Base-by-base conservation (phyloP, 2,888 invertebrate species). In the Crepidodera aurea region DNA sequence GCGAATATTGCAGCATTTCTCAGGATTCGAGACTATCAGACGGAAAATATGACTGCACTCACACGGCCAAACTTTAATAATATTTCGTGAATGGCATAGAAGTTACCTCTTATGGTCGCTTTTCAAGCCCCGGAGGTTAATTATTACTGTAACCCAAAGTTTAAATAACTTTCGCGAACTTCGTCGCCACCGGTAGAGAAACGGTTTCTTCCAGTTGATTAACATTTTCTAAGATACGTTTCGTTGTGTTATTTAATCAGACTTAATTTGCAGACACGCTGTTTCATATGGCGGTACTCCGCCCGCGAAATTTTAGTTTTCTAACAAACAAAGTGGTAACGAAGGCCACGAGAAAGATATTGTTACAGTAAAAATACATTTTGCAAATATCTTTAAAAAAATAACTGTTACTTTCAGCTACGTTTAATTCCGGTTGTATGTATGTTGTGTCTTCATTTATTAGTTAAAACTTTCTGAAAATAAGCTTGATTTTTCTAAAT, bases 31-130 rank as follows among this genome's bases (percentile, higher is more conserved):
- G 64, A 66, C 63, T 53, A 65, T 67, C 66, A 66, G 64, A 65
- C 65, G 46, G 63, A 60, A 66, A 66, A 68, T 68, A 68, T 68
- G 51, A 64, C 66, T 68, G 66, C 64, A 69, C 64, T 59, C 60
- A 62, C 60, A 62, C 60, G 29, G 37, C 65, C 58, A 53, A 64
- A 68, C 65, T 69, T 69, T 69, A 67, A 69, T 69, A 68, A 69
- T 65, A 68, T 68, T 66, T 67, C 68, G 66, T 66, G 65, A 57
- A 68, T 60, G 60, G 65, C 66, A 64, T 66, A 61, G 61, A 62
- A 68, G 65, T 65, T 67, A 66, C 60, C 68, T 68, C 61, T 69
- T 66, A 68, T 64, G 64, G 57, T 37, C 18, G 51, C 44, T 63
- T 65, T 60, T 61, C 56, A 32, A 50, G 51, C 64, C 42, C n/a